These are phyloP conservation scores for Cavia porcellus DNA, from an alignment of 2,113 vertebrate species.

Conservation along the genomic window DNA sequence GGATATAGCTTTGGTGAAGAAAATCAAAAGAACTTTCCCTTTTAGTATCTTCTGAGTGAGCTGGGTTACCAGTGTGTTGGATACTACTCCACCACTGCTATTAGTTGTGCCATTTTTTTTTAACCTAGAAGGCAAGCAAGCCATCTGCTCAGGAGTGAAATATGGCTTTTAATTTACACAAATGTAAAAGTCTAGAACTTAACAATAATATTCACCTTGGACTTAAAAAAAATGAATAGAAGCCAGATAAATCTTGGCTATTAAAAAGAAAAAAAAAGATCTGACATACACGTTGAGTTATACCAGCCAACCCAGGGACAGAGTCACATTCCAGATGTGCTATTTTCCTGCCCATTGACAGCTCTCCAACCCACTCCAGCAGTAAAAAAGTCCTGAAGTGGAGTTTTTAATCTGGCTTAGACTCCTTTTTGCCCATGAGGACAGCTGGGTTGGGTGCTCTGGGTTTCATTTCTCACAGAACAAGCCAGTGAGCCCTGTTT, in stretches of 20 bases:
- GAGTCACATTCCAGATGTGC: slow-evolving; percentile 89
- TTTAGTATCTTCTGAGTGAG: slow-evolving; percentile 51
- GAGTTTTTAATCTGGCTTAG: slow-evolving; percentile 87
- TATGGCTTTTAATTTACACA: slow-evolving; percentile 86
- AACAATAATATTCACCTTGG: slow-evolving; percentile 84
- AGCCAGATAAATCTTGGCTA: slow-evolving; percentile 88
- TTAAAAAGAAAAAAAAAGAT: slow-evolving; percentile 73
- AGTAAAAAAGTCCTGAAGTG: slow-evolving; percentile 88
- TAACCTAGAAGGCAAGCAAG: slow-evolving; percentile 68
- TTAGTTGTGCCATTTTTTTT: slow-evolving; percentile 63
- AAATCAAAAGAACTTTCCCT: slow-evolving; percentile 72
- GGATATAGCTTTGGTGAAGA: slow-evolving; percentile 73
- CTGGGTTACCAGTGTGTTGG: slow-evolving; percentile 32
- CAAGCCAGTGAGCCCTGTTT: slow-evolving; percentile 81
- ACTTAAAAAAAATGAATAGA: slow-evolving; percentile 87
- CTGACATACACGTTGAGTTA: slow-evolving; percentile 88
- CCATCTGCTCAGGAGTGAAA: slow-evolving; percentile 81
- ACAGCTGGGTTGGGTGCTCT: slow-evolving; percentile 84
- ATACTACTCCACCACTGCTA: not conserved
- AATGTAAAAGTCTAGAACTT: slow-evolving; percentile 84
- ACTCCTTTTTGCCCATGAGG: slow-evolving; percentile 82
- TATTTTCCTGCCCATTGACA: slow-evolving; percentile 89
- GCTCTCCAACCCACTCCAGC: slow-evolving; percentile 86
- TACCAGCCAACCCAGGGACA: slow-evolving; percentile 85
- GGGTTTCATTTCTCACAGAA: slow-evolving; percentile 85